Conservation (phyloP, 2,888 invertebrate genomes). For the Labia minor region DNA sequence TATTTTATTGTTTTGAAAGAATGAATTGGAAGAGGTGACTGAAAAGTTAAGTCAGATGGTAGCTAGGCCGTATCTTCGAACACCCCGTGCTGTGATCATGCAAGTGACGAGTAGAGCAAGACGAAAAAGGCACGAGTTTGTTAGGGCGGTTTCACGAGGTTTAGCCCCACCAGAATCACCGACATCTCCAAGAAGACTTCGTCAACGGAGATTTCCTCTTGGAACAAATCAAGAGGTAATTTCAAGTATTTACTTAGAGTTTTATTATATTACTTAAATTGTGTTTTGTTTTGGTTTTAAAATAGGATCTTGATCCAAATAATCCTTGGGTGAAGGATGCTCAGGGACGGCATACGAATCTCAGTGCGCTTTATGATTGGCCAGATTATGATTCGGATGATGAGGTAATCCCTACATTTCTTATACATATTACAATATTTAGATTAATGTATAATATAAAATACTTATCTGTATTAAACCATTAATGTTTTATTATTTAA, state of each 20-base stretch:
- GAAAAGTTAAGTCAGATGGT: conserved; percentile 53
- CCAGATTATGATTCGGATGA: conserved; percentile 48
- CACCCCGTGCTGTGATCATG: conserved; percentile 49
- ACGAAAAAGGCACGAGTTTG: conserved; percentile 51
- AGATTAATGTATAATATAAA: not conserved
- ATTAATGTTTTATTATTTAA: not conserved
- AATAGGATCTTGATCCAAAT: conserved; percentile 40
- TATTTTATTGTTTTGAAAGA: conserved; percentile 36
- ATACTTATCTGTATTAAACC: not conserved
- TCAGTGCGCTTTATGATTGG: conserved; percentile 47
- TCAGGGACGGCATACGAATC: conserved; percentile 41
- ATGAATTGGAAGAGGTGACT: conserved; percentile 53
- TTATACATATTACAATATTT: not conserved
- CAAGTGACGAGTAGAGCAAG: conserved; percentile 48
- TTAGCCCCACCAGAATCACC: conserved; percentile 49
- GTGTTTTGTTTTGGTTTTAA: conserved; percentile 39
- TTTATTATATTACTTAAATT: conserved; percentile 34
- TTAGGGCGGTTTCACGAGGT: conserved; percentile 48
- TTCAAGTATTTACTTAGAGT: not conserved
- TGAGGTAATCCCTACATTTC: conserved; percentile 33
- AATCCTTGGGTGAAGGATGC: conserved; percentile 45
- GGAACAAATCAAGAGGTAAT: not conserved
- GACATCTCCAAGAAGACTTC: conserved; percentile 41
- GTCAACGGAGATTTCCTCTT: conserved; percentile 36
- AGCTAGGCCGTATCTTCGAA: conserved; percentile 49